phyloP scores from a whole-genome alignment of 2,888 invertebrate species.

The Melieria picta region DNA sequence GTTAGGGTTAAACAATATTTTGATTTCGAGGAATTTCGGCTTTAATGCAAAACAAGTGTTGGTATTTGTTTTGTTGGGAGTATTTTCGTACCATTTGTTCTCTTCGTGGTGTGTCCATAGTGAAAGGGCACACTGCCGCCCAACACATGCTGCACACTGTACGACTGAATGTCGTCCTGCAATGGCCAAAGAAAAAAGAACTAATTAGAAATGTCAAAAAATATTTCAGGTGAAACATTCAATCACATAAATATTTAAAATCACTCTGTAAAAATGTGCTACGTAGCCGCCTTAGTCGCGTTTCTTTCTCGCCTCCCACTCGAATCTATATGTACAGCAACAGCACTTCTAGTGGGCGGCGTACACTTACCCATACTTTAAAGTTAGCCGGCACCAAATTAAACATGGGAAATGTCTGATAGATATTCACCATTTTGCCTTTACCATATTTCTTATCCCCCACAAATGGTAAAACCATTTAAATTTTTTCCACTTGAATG shows the following conservation, averaged over 20 bases:
- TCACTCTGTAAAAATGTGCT: too few relatives aligned
- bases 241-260: too few relatives aligned
- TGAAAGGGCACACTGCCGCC: constrained; percentile 47
- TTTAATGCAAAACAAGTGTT: too few relatives aligned
- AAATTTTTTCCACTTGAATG: constrained; percentile 4
- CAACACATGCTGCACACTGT: constrained; percentile 49
- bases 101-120: constrained; percentile 47
- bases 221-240: too few relatives aligned
- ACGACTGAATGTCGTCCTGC: constrained; percentile 50
- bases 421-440: constrained; percentile 47
- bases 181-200: constrained; percentile 7
- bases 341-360: background rate
- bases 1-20: too few relatives aligned
- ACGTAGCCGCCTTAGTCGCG: too few relatives aligned
- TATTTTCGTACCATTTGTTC: constrained; percentile 41
- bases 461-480: constrained; percentile 49
- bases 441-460: constrained; percentile 42
- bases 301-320: too few relatives aligned
- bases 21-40: too few relatives aligned
- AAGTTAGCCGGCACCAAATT: constrained; percentile 48
- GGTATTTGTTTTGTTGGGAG: too few relatives aligned
- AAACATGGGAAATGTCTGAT: constrained; percentile 46
- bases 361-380: constrained; percentile 41
- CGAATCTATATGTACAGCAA: too few relatives aligned
- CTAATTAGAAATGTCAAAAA: background rate